Evolutionary conservation across 2,113 vertebrate genomes (phyloP).

Genomic region (Thryonomys swinderianus): DNA sequence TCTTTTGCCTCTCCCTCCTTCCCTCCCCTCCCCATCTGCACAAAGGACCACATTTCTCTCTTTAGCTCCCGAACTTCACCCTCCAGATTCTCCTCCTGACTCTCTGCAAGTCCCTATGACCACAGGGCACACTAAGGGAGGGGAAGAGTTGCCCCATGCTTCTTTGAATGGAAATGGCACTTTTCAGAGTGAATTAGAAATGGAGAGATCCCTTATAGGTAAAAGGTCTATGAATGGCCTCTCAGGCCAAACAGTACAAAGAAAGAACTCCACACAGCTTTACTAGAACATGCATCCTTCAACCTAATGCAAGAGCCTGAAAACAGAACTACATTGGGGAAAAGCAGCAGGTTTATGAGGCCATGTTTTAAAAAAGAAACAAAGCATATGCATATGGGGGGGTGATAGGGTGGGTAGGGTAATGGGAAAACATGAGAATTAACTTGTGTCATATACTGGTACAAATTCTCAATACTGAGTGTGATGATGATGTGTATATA

Average conservation of each 20-base stretch:
- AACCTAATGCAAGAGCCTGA: neutral
- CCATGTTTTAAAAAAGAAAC: neutral
- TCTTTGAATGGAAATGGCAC: neutral
- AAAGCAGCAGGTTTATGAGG: neutral
- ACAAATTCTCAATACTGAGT: too few relatives aligned
- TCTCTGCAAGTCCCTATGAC: neutral
- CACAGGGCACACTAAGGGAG: neutral
- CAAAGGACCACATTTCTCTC: neutral
- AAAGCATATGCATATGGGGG: too few relatives aligned
- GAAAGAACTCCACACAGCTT: neutral
- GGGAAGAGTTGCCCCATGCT: neutral
- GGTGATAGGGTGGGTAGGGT: too few relatives aligned
- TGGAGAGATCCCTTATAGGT: neutral
- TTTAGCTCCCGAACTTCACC: neutral
- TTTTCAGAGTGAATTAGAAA: slow-evolving; percentile 17
- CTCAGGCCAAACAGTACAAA: neutral
- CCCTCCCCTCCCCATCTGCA: neutral
- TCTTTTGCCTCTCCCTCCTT: neutral
- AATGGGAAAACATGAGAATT: too few relatives aligned
- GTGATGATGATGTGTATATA: too few relatives aligned
- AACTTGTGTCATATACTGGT: too few relatives aligned
- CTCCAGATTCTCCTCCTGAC: neutral
- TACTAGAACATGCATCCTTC: neutral
- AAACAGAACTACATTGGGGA: neutral
- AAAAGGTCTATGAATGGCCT: neutral